Evolutionary conservation across 2,113 vertebrate genomes (phyloP).

Genomic region (Laticauda laticaudata): DNA sequence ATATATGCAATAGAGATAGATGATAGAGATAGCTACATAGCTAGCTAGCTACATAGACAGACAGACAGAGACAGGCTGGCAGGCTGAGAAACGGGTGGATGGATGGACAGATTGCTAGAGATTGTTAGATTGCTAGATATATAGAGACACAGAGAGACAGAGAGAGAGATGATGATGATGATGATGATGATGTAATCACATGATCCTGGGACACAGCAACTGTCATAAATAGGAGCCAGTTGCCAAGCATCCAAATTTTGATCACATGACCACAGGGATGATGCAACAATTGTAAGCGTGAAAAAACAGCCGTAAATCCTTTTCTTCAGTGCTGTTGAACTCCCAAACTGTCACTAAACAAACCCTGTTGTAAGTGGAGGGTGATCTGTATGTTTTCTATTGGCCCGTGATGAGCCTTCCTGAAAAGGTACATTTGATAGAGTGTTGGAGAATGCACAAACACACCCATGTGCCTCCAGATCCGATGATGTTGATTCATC

Average conservation of each 20-base stretch:
- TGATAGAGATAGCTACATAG: too few species aligned
- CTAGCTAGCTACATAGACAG: too few species aligned
- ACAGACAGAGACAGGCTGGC: too few species aligned
- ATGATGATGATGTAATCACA: background rate
- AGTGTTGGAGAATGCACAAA: background rate
- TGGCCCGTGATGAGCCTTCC: background rate
- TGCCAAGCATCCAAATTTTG: background rate
- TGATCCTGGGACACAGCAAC: background rate
- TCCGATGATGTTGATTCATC: background rate
- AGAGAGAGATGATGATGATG: too few species aligned
- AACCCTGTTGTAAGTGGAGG: background rate
- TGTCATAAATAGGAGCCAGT: background rate
- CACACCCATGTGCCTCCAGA: background rate
- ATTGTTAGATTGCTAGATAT: too few species aligned
- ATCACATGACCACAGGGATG: background rate
- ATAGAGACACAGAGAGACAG: too few species aligned
- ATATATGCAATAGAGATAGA: too few species aligned
- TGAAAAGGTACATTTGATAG: background rate
- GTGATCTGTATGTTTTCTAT: background rate
- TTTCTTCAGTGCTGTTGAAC: background rate
- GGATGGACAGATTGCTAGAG: too few species aligned
- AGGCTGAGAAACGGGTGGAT: too few species aligned
- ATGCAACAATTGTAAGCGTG: too few species aligned
- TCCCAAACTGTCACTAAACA: background rate
- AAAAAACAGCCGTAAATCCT: background rate